Percentiles rank a stretch among this genome's conserved stretches.
These are phyloP conservation scores for Synanthedon tipuliformis DNA, from an alignment of 2,888 invertebrate genomes.

Conservation along the genomic window DNA sequence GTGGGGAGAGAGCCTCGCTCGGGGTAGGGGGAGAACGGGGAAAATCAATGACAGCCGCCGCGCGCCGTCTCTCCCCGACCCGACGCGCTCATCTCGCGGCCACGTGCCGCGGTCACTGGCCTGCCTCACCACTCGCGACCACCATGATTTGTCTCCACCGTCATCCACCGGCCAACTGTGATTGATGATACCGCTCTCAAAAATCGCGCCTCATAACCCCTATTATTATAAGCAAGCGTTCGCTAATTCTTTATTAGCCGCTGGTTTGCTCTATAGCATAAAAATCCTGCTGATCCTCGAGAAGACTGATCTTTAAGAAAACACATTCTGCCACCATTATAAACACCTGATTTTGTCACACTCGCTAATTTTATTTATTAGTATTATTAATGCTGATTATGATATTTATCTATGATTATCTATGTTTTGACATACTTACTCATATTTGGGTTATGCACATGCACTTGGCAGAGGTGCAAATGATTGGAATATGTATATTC, in stretches of 20 bases:
- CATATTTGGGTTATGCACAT: no score
- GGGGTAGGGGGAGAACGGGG: constrained; percentile 51
- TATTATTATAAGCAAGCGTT: background rate
- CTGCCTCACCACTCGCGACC: constrained; percentile 30
- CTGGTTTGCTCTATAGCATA: background rate
- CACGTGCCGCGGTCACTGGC: constrained; percentile 69
- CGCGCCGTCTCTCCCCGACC: constrained; percentile 65
- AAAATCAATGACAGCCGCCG: constrained; percentile 70
- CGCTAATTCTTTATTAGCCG: constrained; percentile 5
- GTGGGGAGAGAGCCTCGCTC: constrained; percentile 48
- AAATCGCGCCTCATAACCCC: background rate
- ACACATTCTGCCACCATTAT: no score
- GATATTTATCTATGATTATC: no score
- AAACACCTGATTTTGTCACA: no score
- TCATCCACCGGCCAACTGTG: constrained; percentile 1
- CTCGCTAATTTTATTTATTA: no score
- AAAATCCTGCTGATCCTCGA: no score
- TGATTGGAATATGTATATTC: no score
- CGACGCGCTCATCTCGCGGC: constrained; percentile 66
- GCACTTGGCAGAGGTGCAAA: no score
- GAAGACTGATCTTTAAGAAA: no score
- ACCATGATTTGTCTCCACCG: constrained; percentile 10
- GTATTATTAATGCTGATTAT: no score
- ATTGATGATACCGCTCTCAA: constrained; percentile 5
- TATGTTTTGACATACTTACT: no score